A percentile compares a stretch with the other conserved stretches of the same genome.
Evolutionary conservation across 2,888 invertebrate species (phyloP).

Genomic region (Gandaritis pyraliata): DNA sequence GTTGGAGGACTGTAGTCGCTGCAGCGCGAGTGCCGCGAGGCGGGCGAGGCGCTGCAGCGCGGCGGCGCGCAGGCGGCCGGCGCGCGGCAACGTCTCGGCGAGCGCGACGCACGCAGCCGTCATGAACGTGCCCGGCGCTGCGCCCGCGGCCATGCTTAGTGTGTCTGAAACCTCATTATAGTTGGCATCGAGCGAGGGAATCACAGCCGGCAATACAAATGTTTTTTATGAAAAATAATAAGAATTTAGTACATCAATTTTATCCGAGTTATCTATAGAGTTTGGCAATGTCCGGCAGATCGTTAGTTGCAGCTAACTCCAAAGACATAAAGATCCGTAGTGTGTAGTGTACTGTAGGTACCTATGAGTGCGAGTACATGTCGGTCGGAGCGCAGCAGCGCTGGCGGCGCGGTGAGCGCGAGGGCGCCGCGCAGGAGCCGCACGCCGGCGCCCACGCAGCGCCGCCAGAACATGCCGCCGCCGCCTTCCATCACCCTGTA

Average conservation of each 20-base stretch:
- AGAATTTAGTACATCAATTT: no score
- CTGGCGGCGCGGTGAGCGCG: slow-evolving; percentile 70
- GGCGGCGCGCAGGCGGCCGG: slow-evolving; percentile 67
- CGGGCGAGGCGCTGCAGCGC: slow-evolving; percentile 51
- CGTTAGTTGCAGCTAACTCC: no score
- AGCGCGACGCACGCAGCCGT: slow-evolving; percentile 56
- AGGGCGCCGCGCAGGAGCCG: slow-evolving; percentile 72
- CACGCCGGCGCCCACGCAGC: slow-evolving; percentile 74
- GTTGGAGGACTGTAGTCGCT: slow-evolving; percentile 65
- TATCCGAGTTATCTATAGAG: no score
- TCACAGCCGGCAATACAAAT: no score
- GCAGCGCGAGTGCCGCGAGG: slow-evolving; percentile 70
- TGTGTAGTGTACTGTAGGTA: slow-evolving; percentile 33
- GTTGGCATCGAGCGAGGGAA: neutral
- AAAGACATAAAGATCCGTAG: no score
- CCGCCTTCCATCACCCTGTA: slow-evolving; percentile 66
- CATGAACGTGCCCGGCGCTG: slow-evolving; percentile 57
- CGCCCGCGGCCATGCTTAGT: slow-evolving; percentile 68
- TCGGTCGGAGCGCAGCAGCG: slow-evolving; percentile 60
- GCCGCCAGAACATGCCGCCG: slow-evolving; percentile 72
- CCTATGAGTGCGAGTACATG: slow-evolving; percentile 72
- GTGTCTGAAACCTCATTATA: slow-evolving; percentile 54
- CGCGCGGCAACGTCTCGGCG: slow-evolving; percentile 62
- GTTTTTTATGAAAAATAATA: no score
- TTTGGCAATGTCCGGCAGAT: no score